A percentile compares a stretch with the other conserved stretches of the same genome.
These are phyloP conservation scores for Dufourea novaeangliae DNA, from an alignment of 1,140 invertebrate species.

Conservation along the genomic window DNA sequence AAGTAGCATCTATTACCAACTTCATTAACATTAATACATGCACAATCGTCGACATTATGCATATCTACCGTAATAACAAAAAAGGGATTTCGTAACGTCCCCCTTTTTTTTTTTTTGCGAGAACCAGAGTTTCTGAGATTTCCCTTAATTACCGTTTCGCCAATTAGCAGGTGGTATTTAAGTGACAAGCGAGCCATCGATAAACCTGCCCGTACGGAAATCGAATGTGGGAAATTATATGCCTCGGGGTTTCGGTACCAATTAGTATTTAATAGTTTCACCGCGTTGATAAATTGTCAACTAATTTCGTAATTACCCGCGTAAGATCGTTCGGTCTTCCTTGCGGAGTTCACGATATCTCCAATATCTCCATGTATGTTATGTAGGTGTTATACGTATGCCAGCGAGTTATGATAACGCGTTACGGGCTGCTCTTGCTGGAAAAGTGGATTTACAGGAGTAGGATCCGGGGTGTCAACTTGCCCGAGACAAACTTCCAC, in stretches of 20 bases:
- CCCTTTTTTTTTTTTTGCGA: too few relatives aligned
- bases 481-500: conserved; percentile 15
- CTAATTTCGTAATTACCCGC: conserved; percentile 11
- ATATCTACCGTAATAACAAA: too few relatives aligned
- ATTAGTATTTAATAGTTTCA: conserved; percentile 11
- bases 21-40: too few relatives aligned
- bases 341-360: neutral
- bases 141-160: too few relatives aligned
- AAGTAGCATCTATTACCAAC: too few relatives aligned
- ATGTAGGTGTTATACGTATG: too few relatives aligned
- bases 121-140: too few relatives aligned
- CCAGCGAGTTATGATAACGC: neutral
- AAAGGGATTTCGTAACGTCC: too few relatives aligned
- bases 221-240: neutral
- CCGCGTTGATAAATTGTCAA: conserved; percentile 7
- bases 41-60: too few relatives aligned
- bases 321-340: neutral
- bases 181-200: neutral
- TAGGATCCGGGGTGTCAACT: neutral
- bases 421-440: neutral
- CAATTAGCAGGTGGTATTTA: neutral
- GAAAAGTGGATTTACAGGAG: conserved; percentile 24
- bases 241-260: neutral
- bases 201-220: neutral
- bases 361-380: too few relatives aligned